Conservation (phyloP, 2,888 invertebrate species). For the Sabatieria punctata region DNA sequence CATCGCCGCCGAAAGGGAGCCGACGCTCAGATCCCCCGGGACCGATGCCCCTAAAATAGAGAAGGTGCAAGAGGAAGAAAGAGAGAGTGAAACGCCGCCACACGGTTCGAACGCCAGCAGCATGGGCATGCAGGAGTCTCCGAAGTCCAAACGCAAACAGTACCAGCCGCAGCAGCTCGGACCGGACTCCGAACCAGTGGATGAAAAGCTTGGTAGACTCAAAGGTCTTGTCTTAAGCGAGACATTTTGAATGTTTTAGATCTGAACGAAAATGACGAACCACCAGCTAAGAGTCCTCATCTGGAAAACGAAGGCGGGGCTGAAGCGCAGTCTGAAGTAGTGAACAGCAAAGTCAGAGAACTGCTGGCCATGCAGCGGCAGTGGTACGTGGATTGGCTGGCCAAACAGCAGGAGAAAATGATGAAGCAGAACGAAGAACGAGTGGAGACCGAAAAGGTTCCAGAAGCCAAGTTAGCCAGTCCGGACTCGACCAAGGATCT, state of each 20-base stretch:
- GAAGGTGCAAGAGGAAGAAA: neutral
- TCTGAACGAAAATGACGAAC: constrained; percentile 40
- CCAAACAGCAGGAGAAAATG: constrained; percentile 43
- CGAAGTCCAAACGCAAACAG: constrained; percentile 63
- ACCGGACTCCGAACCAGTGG: constrained; percentile 15
- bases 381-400: constrained; percentile 64
- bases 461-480: constrained; percentile 6
- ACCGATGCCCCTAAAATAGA: neutral
- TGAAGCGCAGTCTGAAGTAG: constrained; percentile 38
- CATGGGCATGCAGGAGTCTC: neutral
- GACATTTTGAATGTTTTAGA: constrained; percentile 28
- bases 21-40: neutral
- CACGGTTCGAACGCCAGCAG: neutral
- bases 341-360: constrained; percentile 64
- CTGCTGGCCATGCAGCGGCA: constrained; percentile 78
- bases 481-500: constrained; percentile 42
- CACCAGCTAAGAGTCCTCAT: constrained; percentile 8
- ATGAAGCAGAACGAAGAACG: constrained; percentile 15
- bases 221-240: too few relatives aligned
- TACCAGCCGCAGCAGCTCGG: constrained; percentile 80
- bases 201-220: too few relatives aligned
- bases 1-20: neutral
- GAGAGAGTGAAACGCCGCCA: neutral
- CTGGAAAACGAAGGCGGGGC: neutral
- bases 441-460: constrained; percentile 6